Base-by-base conservation (phyloP, 2,888 invertebrate genomes). In the Drosophila paramelanica region DNA sequence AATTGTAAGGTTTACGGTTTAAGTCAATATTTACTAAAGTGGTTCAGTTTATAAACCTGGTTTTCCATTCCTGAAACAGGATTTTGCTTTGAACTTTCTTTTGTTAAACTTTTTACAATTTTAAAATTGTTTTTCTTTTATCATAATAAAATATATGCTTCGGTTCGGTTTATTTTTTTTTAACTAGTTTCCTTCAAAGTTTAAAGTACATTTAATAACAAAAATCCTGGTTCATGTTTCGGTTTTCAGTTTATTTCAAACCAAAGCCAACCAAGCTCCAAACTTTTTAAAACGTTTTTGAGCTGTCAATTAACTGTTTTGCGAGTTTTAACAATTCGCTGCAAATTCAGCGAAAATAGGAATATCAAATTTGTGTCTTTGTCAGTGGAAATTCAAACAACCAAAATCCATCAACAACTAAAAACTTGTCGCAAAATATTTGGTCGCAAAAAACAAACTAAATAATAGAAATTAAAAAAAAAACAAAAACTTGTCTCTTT, bases 371-470 rank as follows among this genome's bases (percentile, higher is more conserved):
- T 31, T 38, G 14, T 38, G 7, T 45, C 23, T 17, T 55, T 73
- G 73, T 72, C 77, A 77, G 72, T 77, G 74, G 57, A 77, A 74
- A 60, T 33, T 7, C 45, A 56, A 23, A 33, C 27, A 27, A 23
- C 38, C 14, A 8, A n/a, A 8, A 49, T 20, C 42, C 20, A 20
- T 20, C 5, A 49, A 42, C 25, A 50, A 68, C 38, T 14, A 56
- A 56, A 27, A 76, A 65, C 20, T 31, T 47, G n/a, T 57, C 41
- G 36, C 36, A 46, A 41, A 27, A 41, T 39, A 43, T 38, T 47
- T 36, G 13, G 4, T 31, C 2, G 45, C 10, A 1, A 31, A 31
- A 58, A 58, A 23, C 27, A 39, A 57, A 49, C 31, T 25, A 49
- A 8, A 33, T 27, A 27, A 27, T 27, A 7, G 6, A 6, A 25